phyloP scores from a whole-genome alignment of 1,140 invertebrate genomes.

The Cyphomyrmex costatus region DNA sequence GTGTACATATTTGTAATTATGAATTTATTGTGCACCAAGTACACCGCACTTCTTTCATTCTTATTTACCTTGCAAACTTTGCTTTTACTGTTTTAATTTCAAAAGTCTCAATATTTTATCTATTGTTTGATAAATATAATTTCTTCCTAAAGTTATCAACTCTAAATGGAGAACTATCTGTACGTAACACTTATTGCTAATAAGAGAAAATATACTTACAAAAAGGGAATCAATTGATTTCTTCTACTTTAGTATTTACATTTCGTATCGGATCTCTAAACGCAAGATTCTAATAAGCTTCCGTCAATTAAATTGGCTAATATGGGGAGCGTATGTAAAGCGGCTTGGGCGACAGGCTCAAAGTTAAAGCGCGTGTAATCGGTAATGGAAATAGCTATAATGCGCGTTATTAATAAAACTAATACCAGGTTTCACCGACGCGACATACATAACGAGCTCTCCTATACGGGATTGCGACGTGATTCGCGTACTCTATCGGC shows the following conservation, averaged over 20 bases:
- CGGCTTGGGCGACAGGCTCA: slow-evolving; percentile 31
- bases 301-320: slow-evolving; percentile 25
- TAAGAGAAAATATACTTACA: background rate
- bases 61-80: too few relatives aligned
- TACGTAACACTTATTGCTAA: background rate
- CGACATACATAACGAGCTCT: slow-evolving; percentile 37
- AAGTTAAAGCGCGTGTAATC: slow-evolving; percentile 62
- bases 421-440: slow-evolving; percentile 41
- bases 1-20: too few relatives aligned
- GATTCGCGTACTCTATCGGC: slow-evolving; percentile 58
- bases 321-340: slow-evolving; percentile 41
- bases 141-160: background rate
- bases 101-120: too few relatives aligned
- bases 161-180: background rate
- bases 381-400: slow-evolving; percentile 64
- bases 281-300: slow-evolving; percentile 23
- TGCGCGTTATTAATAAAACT: slow-evolving; percentile 62
- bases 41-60: too few relatives aligned
- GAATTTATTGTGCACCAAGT: too few relatives aligned
- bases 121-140: background rate
- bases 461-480: slow-evolving; percentile 47
- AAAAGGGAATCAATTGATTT: background rate
- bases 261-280: background rate
- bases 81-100: too few relatives aligned
- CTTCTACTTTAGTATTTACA: background rate